A percentile compares a stretch with the other conserved stretches of the same genome.
These are phyloP conservation scores for Reinhardtius hippoglossoides DNA, from an alignment of 2,113 vertebrate genomes.

Conservation along the genomic window DNA sequence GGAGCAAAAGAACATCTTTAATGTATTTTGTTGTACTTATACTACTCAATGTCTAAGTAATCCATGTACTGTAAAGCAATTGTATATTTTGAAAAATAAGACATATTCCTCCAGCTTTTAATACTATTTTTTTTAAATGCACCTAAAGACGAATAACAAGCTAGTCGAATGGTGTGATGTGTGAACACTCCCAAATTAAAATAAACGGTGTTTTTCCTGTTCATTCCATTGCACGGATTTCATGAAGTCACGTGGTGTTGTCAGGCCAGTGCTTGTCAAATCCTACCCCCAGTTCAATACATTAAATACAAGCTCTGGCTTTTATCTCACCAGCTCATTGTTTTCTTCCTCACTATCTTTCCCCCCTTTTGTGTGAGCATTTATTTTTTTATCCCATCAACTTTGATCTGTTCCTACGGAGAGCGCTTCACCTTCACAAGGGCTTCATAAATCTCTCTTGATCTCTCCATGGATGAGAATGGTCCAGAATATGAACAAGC, in stretches of 20 bases:
- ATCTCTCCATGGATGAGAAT: slow-evolving; percentile 59
- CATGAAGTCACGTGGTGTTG: too few species aligned
- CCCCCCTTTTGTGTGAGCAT: slow-evolving; percentile 12
- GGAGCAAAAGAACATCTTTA: too few species aligned
- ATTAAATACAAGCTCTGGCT: slow-evolving; percentile 11
- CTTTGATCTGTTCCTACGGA: slow-evolving; percentile 65
- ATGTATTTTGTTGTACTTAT: too few species aligned
- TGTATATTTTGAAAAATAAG: too few species aligned
- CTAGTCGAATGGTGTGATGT: too few species aligned
- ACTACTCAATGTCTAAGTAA: too few species aligned
- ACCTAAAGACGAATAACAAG: too few species aligned
- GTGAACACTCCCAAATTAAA: too few species aligned
- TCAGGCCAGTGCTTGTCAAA: background rate
- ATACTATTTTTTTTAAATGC: too few species aligned
- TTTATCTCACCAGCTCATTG: slow-evolving; percentile 16
- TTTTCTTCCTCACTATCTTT: slow-evolving; percentile 22
- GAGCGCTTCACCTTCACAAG: slow-evolving; percentile 67
- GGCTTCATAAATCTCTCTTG: slow-evolving; percentile 65
- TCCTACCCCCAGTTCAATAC: background rate
- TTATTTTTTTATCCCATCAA: slow-evolving; percentile 45
- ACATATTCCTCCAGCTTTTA: too few species aligned
- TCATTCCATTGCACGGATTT: background rate
- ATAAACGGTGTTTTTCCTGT: too few species aligned
- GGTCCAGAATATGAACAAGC: slow-evolving; percentile 72
- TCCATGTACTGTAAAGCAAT: too few species aligned